Evolutionary conservation across 2,797 vertebrate species (phyloP).

Genomic region (Sebastolobus alascanus): DNA sequence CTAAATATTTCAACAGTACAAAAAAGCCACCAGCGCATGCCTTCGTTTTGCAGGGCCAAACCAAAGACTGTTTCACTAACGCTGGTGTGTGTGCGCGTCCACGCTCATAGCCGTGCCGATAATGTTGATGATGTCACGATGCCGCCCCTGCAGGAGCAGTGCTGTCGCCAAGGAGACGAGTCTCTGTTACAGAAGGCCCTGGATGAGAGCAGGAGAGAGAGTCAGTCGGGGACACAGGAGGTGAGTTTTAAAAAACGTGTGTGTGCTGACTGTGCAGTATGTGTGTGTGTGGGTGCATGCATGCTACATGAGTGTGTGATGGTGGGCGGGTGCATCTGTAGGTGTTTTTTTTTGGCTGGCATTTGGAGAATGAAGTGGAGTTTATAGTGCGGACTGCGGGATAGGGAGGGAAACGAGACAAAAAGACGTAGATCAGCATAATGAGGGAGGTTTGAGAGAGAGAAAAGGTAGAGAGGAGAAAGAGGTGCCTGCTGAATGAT

Average conservation of each 20-base stretch:
- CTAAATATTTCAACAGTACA: constrained; percentile 42
- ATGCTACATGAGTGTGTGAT: constrained; percentile 48
- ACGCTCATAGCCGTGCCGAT: constrained; percentile 17
- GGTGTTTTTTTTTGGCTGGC: constrained; percentile 50
- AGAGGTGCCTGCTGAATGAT: constrained; percentile 54
- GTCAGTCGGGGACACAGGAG: constrained; percentile 76
- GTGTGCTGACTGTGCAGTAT: background rate
- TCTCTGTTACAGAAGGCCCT: constrained; percentile 77
- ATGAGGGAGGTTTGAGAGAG: constrained; percentile 32
- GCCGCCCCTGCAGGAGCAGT: constrained; percentile 80
- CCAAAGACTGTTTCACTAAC: constrained; percentile 25
- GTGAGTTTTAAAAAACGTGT: constrained; percentile 71
- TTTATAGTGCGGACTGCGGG: constrained; percentile 26
- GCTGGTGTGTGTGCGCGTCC: background rate
- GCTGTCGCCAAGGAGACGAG: constrained; percentile 83
- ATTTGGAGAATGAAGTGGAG: constrained; percentile 52
- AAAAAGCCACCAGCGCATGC: constrained; percentile 17
- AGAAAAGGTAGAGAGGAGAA: constrained; percentile 32
- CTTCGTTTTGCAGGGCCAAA: constrained; percentile 1
- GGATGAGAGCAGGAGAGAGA: constrained; percentile 81
- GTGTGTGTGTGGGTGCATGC: constrained; percentile 52
- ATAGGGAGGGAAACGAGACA: constrained; percentile 21
- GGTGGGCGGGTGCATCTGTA: constrained; percentile 49
- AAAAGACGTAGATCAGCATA: constrained; percentile 47
- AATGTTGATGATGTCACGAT: constrained; percentile 69